Evolutionary conservation across 2,113 vertebrate genomes (phyloP).

Genomic region (Pterocles burchelli): DNA sequence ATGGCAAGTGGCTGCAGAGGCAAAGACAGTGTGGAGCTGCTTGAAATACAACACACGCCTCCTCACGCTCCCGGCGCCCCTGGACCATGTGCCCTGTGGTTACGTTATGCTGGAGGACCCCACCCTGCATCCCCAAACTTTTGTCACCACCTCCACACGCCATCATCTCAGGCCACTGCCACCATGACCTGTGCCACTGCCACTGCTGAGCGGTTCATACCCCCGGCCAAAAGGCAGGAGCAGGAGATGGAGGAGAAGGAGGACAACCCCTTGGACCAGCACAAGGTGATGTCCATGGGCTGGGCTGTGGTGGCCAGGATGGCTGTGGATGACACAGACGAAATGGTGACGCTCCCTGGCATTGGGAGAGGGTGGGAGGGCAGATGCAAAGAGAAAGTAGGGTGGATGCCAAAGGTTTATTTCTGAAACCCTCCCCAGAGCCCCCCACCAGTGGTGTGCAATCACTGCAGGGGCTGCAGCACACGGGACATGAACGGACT

Average conservation of each 20-base stretch:
- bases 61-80: background rate
- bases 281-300: fast-evolving
- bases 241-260: background rate
- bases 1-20: constrained; percentile 40
- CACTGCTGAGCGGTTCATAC: background rate
- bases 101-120: background rate
- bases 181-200: background rate
- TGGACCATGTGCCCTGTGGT: background rate
- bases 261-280: background rate
- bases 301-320: background rate
- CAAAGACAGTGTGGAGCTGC: constrained; percentile 42
- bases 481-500: fast-evolving
- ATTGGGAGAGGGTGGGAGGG: background rate
- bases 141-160: background rate
- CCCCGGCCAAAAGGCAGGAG: background rate
- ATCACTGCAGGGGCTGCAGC: background rate
- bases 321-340: background rate
- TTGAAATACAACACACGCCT: constrained; percentile 53
- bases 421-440: background rate
- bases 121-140: background rate
- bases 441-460: background rate
- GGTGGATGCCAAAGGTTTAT: background rate
- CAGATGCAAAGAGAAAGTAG: background rate
- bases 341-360: background rate
- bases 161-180: background rate